Evolutionary conservation across 1,140 invertebrate species (phyloP), one percentile per base, ranked within the genome.

Genomic region (Aphelinus atriplicis): DNA sequence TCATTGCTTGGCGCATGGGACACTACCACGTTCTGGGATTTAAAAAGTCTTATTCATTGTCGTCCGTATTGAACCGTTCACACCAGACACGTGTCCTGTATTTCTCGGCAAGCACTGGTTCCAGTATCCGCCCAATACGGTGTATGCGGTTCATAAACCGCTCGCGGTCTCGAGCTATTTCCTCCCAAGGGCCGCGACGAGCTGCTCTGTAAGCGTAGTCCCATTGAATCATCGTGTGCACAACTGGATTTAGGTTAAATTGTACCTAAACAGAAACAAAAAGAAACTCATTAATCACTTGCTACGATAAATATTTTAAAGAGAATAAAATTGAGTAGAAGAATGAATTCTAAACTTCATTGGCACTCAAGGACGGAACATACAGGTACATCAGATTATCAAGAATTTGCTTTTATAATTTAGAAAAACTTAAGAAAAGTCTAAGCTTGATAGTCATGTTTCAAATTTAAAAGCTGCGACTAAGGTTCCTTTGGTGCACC

Each of bases 111-210:
- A 92, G 83, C 68, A 92, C 81, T 5, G 85, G 86, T 73, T 86
- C 82, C 10, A 93, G 79, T 56, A 87, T 79, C 48, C 78, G 61
- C 46, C 86, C 88, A 1, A 87, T 82, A 1, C 82, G 79, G 7
- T 82, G 76, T 57, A 92, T 90, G 45, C 91, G 84, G 4, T 81
- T 79, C 53, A 84, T 85, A 81, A 93, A 93, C 74, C 92, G 84
- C 7, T 82, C 87, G 46, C 90, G 84, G 79, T 93, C 92, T 9
- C 91, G 84, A 1, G 89, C 91, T 72, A 87, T 87, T 79, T 88
- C 81, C 80, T 93, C 91, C 92, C 92, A 93, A 26, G 88, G 89
- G 45, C 92, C 92, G 80, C 88, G 89, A 51, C 92, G 84, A 9
- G 92, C 92, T 55, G 88, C 87, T 68, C 90, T 86, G 80, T 92